Conservation (phyloP, 1,140 invertebrate genomes). For the Arctopsyche grandis region DNA sequence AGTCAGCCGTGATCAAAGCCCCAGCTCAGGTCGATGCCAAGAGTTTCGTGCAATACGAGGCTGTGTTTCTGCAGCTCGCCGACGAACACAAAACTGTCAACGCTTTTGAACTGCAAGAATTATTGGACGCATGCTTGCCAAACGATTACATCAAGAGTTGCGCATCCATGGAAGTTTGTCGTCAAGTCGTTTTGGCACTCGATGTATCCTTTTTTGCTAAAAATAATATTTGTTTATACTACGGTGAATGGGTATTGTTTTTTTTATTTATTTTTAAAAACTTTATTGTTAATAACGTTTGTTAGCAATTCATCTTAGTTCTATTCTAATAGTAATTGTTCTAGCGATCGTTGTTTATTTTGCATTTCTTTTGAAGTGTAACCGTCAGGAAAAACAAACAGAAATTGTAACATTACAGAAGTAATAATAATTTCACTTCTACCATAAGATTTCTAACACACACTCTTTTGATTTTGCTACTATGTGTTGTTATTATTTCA, state of each 20-base stretch:
- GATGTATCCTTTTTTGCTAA: conserved; percentile 73
- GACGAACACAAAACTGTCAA: conserved; percentile 91
- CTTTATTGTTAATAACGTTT: neutral
- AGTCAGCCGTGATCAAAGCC: conserved; percentile 79
- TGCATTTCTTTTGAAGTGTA: no score
- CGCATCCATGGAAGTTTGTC: conserved; percentile 90
- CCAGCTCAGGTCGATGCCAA: conserved; percentile 73
- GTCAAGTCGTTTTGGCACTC: conserved; percentile 88
- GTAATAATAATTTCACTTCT: no score
- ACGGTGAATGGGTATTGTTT: neutral
- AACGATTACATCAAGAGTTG: conserved; percentile 97
- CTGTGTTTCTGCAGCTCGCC: conserved; percentile 88
- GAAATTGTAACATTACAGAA: no score
- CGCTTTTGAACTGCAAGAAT: conserved; percentile 90
- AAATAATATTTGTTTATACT: conserved; percentile 22
- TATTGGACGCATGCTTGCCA: conserved; percentile 90
- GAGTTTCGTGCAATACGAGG: conserved; percentile 87
- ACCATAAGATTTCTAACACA: no score
- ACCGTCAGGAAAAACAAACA: no score
- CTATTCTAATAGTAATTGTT: no score
- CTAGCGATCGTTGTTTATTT: no score
- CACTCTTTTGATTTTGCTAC: no score
- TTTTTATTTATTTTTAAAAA: neutral
- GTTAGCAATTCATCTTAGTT: no score
- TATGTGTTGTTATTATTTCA: no score